Evolutionary conservation across 1,140 invertebrate species (phyloP), one percentile per base, ranked within the genome.

Genomic region (Panonychus citri): DNA sequence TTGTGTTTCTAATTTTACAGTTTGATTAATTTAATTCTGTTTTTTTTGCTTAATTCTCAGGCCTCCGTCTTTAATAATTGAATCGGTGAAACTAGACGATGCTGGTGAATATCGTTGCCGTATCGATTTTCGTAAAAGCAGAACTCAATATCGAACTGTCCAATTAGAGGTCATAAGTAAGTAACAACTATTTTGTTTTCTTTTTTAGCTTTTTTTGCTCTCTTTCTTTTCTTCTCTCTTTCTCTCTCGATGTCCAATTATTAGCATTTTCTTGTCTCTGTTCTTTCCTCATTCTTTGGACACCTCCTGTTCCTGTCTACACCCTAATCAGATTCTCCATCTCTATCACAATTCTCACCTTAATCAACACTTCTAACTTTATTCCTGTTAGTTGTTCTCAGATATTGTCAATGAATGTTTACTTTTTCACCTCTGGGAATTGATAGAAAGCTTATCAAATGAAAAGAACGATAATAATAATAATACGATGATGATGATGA

Each of bases 91-190:
- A 51, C 37, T 15, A 37, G 17, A 40, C 28, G 62, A 90, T 66
- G 81, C 79, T 68, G 75, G 82, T 12, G 72, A 85, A 43, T 91
- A 88, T 69, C 74, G 84, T 62, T 90, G 85, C 69, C 74, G 86
- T 40, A 83, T 88, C 13, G 85, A 88, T 68, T 89, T 87, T 70
- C 78, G 81, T 65, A 76, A 81, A 60, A 83, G 82, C 13, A 84
- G 87, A 68, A 87, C 84, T 0, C 75, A 83, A 62, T 88, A 88
- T 67, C 81, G 78, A 52, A 80, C 79, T 69, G 79, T 88, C 62
- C 83, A 83, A 67, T 74, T 89, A 54, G 83, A 83, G 61, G 81
- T 89, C 52, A 83, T 87, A 66, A 82, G 85, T 89, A 72, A 83
- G 81, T 61, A 24, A 24, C 10, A n/a, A 46, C n/a, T 46, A n/a